Evolutionary conservation across 2,797 vertebrate species (phyloP).

Genomic region (Coilia nasus): DNA sequence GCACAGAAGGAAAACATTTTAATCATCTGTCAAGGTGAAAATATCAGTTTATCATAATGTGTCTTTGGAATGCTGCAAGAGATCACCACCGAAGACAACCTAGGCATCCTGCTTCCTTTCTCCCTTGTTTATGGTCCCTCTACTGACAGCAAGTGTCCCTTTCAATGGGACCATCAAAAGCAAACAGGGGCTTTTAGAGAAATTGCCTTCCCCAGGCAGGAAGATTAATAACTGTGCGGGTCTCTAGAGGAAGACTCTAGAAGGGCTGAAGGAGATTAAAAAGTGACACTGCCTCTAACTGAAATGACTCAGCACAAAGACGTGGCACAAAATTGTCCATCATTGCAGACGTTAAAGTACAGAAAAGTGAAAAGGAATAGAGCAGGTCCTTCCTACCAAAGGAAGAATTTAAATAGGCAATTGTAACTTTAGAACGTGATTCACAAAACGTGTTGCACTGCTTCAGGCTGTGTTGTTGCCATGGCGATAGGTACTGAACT

Average conservation of each 20-base stretch:
- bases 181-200: constrained; percentile 82
- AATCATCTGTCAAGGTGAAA: background rate
- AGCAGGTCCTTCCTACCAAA: no score
- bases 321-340: constrained; percentile 4
- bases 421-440: background rate
- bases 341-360: background rate
- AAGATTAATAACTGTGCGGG: constrained; percentile 82
- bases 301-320: constrained; percentile 70
- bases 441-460: background rate
- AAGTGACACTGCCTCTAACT: constrained; percentile 74
- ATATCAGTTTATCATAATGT: background rate
- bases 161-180: constrained; percentile 80
- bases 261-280: constrained; percentile 75
- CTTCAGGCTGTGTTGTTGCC: constrained; percentile 43
- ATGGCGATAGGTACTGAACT: constrained; percentile 50
- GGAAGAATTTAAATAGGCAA: no score
- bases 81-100: constrained; percentile 71
- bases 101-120: constrained; percentile 66
- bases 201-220: constrained; percentile 75
- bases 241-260: constrained; percentile 63
- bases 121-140: constrained; percentile 75
- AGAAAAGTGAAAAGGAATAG: no score
- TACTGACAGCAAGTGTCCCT: constrained; percentile 61
- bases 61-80: constrained; percentile 40
- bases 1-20: background rate